Evolutionary conservation across 2,797 vertebrate species (phyloP).

Genomic region (Microctenopoma lineatum): DNA sequence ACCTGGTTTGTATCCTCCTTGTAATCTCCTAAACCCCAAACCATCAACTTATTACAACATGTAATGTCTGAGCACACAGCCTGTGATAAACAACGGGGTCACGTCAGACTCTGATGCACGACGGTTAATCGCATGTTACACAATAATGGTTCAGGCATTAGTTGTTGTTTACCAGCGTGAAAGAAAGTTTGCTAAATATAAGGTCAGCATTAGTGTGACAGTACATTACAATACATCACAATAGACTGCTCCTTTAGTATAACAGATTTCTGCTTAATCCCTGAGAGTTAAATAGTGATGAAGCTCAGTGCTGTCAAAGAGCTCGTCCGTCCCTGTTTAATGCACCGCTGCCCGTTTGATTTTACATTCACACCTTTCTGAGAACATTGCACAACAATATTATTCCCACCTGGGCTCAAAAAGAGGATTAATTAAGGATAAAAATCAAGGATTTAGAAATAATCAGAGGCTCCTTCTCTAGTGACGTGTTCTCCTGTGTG

Average conservation of each 20-base stretch:
- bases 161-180: slow-evolving; percentile 20
- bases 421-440: neutral
- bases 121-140: slow-evolving; percentile 50
- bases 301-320: slow-evolving; percentile 36
- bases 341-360: slow-evolving; percentile 49
- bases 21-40: slow-evolving; percentile 77
- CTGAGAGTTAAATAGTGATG: slow-evolving; percentile 46
- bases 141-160: slow-evolving; percentile 38
- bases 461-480: slow-evolving; percentile 43
- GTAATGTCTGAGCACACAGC: slow-evolving; percentile 42
- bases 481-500: slow-evolving; percentile 31
- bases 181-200: slow-evolving; percentile 36
- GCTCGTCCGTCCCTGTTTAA: slow-evolving; percentile 45
- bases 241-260: slow-evolving; percentile 16
- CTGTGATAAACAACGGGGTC: slow-evolving; percentile 50
- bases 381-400: slow-evolving; percentile 33
- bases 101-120: slow-evolving; percentile 24
- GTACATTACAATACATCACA: slow-evolving; percentile 26
- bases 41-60: slow-evolving; percentile 52
- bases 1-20: slow-evolving; percentile 72
- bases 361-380: slow-evolving; percentile 26
- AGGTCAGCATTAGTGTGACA: slow-evolving; percentile 20
- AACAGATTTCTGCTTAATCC: slow-evolving; percentile 55
- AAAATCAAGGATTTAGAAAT: slow-evolving; percentile 58
- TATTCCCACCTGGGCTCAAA: slow-evolving; percentile 13